A percentile compares a stretch with the other conserved stretches of the same genome.
phyloP scores from a whole-genome alignment of 2,113 vertebrate species.

The Gymnobelideus leadbeateri region DNA sequence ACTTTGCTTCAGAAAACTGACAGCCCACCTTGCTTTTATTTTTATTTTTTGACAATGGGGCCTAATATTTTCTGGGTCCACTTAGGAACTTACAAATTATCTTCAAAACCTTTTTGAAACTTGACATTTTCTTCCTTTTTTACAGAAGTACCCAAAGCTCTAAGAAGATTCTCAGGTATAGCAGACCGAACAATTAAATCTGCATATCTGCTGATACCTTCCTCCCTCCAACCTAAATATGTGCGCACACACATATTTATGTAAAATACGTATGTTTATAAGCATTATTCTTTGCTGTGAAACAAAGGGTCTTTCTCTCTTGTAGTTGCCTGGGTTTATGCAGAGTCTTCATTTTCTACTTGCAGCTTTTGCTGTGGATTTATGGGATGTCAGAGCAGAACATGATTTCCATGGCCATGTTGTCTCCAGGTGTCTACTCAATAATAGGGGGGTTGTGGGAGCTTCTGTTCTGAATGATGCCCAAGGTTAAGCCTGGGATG shows the following conservation, averaged over 20 bases:
- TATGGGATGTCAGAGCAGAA: constrained; percentile 37
- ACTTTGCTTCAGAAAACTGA: not conserved
- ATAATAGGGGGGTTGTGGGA: not conserved
- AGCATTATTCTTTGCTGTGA: constrained; percentile 1
- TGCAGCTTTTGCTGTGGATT: constrained; percentile 27
- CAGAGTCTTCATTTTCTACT: constrained; percentile 30
- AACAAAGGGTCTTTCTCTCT: constrained; percentile 13
- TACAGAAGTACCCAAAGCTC: not conserved
- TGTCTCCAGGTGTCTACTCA: constrained; percentile 6
- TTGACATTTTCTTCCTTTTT: constrained; percentile 33
- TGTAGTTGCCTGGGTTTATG: not conserved
- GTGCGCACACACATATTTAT: not conserved
- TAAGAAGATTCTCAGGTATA: not conserved
- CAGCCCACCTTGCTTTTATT: constrained; percentile 11
- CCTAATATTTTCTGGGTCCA: not conserved
- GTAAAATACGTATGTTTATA: not conserved
- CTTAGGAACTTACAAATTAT: constrained; percentile 1
- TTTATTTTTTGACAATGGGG: constrained; percentile 27
- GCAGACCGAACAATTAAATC: not conserved
- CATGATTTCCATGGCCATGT: constrained; percentile 18
- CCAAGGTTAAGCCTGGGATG: not conserved
- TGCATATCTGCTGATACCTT: constrained; percentile 17
- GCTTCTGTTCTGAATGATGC: constrained; percentile 30
- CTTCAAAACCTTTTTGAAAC: constrained; percentile 53
- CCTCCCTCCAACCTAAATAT: not conserved